phyloP scores from a whole-genome alignment of 2,888 invertebrate species.

The Mycogona germanica region DNA sequence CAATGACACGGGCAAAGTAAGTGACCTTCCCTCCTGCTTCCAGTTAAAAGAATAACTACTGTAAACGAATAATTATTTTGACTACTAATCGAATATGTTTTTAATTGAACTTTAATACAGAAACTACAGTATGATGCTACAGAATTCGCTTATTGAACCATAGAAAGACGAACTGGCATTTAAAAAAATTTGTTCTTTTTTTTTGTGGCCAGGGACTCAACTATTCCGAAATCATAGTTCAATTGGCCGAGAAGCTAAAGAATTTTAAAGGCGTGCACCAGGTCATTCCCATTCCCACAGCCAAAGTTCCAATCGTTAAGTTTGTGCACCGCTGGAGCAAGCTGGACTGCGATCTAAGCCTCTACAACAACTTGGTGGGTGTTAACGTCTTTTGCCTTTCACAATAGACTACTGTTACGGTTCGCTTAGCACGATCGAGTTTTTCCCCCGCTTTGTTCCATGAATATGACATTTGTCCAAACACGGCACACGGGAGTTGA shows the following conservation, averaged over 20 bases:
- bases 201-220: conserved; percentile 30
- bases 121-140: background rate
- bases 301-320: conserved; percentile 49
- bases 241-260: conserved; percentile 34
- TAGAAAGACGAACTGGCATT: too few species aligned
- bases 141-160: background rate
- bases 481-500: too few species aligned
- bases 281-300: conserved; percentile 41
- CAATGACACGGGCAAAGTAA: conserved; percentile 27
- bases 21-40: too few species aligned
- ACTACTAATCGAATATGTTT: too few species aligned
- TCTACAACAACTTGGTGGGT: conserved; percentile 43
- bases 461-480: too few species aligned
- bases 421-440: too few species aligned
- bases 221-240: conserved; percentile 29
- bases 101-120: too few species aligned
- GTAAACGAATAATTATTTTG: too few species aligned
- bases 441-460: too few species aligned
- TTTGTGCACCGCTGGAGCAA: conserved; percentile 35
- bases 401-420: too few species aligned
- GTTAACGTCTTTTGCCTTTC: too few species aligned
- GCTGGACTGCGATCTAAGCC: conserved; percentile 46
- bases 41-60: too few species aligned
- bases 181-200: conserved; percentile 2
- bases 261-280: conserved; percentile 31